Conservation (phyloP, 2,113 vertebrate genomes). For the Sebastes fasciatus region DNA sequence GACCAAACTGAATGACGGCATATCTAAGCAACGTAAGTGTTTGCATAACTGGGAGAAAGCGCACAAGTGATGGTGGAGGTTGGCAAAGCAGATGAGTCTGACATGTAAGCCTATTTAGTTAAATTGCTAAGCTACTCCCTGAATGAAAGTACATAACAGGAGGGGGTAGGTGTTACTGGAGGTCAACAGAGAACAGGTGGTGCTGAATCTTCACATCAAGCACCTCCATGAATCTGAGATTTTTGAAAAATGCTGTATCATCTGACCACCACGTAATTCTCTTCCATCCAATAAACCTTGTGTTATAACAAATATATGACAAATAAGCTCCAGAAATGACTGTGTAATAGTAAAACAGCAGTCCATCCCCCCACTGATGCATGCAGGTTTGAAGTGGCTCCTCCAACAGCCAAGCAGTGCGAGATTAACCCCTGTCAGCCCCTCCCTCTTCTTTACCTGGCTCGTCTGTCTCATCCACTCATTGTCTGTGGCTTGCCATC, state of each 20-base stretch:
- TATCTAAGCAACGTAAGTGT: slow-evolving; percentile 46
- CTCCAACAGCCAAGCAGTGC: slow-evolving; percentile 13
- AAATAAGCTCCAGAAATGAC: neutral
- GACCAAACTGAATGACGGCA: slow-evolving; percentile 23
- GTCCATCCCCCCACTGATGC: neutral
- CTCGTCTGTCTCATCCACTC: slow-evolving; percentile 66
- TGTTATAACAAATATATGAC: neutral
- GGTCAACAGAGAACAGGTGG: slow-evolving; percentile 62
- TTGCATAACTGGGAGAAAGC: slow-evolving; percentile 61
- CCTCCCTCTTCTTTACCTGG: slow-evolving; percentile 62
- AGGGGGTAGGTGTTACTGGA: slow-evolving; percentile 48
- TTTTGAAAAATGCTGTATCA: neutral
- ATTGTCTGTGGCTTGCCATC: slow-evolving; percentile 71
- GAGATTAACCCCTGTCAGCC: slow-evolving; percentile 49
- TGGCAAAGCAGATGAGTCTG: slow-evolving; percentile 67
- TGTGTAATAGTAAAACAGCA: neutral
- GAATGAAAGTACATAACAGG: slow-evolving; percentile 66
- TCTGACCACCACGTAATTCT: neutral
- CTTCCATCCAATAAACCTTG: neutral
- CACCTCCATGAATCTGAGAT: slow-evolving; percentile 1
- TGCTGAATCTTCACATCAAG: slow-evolving; percentile 21
- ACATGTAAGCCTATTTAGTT: slow-evolving; percentile 77
- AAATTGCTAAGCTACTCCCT: slow-evolving; percentile 74
- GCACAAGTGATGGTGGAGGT: slow-evolving; percentile 28
- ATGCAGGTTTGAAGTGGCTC: slow-evolving; percentile 5